Conservation (phyloP, 2,113 vertebrate genomes). For the Oryzias javanicus region DNA sequence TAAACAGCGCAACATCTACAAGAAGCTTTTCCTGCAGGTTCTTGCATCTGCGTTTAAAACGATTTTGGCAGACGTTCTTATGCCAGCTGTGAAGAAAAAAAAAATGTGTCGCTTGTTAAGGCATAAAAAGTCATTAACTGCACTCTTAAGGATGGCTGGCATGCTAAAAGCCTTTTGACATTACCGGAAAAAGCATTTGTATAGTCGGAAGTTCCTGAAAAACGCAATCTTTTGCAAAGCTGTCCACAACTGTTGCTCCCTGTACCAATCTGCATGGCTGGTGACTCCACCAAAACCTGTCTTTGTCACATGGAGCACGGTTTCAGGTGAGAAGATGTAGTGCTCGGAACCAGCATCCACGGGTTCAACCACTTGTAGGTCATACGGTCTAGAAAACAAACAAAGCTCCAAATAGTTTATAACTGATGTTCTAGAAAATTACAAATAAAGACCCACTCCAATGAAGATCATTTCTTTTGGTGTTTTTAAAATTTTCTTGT, state of each 20-base stretch:
- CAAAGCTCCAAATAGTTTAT: background rate
- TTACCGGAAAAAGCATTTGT: conserved; percentile 76
- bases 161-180: background rate
- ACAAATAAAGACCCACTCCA: no score
- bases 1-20: conserved; percentile 79
- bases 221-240: conserved; percentile 74
- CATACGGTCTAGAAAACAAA: conserved; percentile 76
- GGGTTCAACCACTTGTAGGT: conserved; percentile 69
- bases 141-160: background rate
- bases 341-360: conserved; percentile 73
- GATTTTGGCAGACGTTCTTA: conserved; percentile 37
- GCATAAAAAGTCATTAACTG: background rate
- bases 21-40: conserved; percentile 67
- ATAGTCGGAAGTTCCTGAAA: conserved; percentile 76
- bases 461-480: no score
- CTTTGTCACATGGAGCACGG: conserved; percentile 77
- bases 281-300: conserved; percentile 61
- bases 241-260: conserved; percentile 75
- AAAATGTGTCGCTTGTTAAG: background rate
- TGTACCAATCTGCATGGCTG: conserved; percentile 77
- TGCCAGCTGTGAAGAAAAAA: conserved; percentile 72
- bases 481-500: no score
- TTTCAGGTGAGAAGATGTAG: conserved; percentile 78
- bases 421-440: background rate
- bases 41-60: conserved; percentile 44